These are phyloP conservation scores for Stomatorhinus ivindoensis DNA, from an alignment of 2,113 vertebrate species.

Conservation along the genomic window DNA sequence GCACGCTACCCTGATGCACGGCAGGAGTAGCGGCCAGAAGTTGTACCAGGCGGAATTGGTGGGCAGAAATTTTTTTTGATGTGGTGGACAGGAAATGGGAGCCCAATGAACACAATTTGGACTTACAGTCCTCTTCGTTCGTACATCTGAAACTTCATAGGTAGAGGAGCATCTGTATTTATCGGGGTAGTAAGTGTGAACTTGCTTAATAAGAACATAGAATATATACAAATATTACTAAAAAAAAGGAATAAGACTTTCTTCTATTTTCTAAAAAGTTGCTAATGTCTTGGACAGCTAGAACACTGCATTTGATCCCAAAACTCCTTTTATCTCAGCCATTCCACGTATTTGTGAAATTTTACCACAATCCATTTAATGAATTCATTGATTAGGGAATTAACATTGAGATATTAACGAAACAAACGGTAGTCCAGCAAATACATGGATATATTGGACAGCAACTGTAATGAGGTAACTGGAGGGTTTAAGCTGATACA, in stretches of 20 bases:
- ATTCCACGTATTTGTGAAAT: background rate
- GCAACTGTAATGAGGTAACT: background rate
- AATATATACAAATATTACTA: background rate
- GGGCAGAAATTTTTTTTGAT: no score
- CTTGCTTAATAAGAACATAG: background rate
- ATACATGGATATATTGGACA: background rate
- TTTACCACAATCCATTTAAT: background rate
- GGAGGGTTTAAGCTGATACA: background rate
- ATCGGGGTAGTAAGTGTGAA: background rate
- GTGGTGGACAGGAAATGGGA: no score
- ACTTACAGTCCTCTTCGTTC: no score
- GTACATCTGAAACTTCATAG: no score
- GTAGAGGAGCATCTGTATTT: background rate
- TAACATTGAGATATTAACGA: background rate
- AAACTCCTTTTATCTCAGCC: background rate
- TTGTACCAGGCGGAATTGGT: no score
- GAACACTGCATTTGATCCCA: background rate
- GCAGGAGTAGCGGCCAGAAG: no score
- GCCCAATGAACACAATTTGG: no score
- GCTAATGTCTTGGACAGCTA: background rate
- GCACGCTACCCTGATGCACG: no score
- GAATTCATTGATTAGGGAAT: background rate
- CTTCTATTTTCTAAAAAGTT: background rate
- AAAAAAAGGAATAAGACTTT: background rate
- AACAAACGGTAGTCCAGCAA: background rate